Conservation (phyloP, 2,888 invertebrate genomes). For the Noctua pronuba region DNA sequence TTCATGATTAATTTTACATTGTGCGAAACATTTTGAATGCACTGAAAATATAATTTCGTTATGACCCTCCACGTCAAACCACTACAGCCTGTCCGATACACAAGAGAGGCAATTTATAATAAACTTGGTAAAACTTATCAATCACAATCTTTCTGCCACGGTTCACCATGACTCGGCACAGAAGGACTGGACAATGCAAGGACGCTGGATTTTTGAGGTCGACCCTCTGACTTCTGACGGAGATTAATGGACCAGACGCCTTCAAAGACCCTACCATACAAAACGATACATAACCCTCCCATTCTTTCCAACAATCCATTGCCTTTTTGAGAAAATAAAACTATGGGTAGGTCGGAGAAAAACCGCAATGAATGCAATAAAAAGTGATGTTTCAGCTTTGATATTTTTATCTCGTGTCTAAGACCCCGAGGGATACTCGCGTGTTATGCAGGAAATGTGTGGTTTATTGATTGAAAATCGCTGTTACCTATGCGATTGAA, state of each 20-base stretch:
- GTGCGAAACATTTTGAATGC: conserved; percentile 29
- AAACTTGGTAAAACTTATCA: conserved; percentile 66
- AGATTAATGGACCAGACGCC: conserved; percentile 79
- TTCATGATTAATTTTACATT: conserved; percentile 39
- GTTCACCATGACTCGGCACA: conserved; percentile 71
- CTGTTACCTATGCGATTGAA: conserved; percentile 66
- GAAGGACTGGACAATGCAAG: conserved; percentile 69
- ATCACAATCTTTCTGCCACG: conserved; percentile 61
- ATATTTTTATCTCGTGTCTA: conserved; percentile 35
- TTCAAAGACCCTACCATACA: conserved; percentile 53
- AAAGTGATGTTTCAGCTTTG: conserved; percentile 30
- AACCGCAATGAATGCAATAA: conserved; percentile 52
- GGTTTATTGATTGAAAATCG: conserved; percentile 75
- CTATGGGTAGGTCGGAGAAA: background rate
- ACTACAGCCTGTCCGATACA: conserved; percentile 25
- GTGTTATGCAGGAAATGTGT: conserved; percentile 73
- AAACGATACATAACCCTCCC: conserved; percentile 49
- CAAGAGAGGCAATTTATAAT: conserved; percentile 60
- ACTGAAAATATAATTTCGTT: conserved; percentile 31
- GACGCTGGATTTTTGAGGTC: conserved; percentile 84
- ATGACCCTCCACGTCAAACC: conserved; percentile 31
- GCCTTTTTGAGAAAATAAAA: conserved; percentile 23
- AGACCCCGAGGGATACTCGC: conserved; percentile 64
- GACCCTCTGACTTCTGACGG: conserved; percentile 78
- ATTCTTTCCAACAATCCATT: conserved; percentile 45